A percentile compares a stretch with the other conserved stretches of the same genome.
phyloP scores from a whole-genome alignment of 2,888 invertebrate species.

The Hypercompe scribonia region DNA sequence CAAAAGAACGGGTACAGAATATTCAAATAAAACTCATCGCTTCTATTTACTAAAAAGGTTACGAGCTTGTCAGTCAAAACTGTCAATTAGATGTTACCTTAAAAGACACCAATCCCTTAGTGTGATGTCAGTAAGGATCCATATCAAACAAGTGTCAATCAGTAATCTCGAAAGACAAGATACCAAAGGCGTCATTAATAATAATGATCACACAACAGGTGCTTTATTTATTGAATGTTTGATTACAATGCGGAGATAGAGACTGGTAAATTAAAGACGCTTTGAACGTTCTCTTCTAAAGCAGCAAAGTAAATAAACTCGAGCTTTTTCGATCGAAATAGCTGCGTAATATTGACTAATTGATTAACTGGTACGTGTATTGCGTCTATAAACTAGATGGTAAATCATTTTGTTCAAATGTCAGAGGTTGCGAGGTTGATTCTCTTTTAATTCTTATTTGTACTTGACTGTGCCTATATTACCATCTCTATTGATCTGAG shows the following conservation, averaged over 20 bases:
- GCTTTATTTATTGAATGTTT: not conserved
- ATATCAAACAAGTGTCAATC: constrained; percentile 4
- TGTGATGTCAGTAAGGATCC: constrained; percentile 3
- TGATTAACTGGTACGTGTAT: not conserved
- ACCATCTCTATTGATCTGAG: no score
- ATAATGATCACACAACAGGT: not conserved
- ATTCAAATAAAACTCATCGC: not conserved
- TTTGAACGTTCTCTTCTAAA: not conserved
- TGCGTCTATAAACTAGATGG: not conserved
- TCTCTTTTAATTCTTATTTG: no score
- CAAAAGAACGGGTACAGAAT: not conserved
- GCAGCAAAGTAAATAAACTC: not conserved
- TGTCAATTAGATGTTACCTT: not conserved
- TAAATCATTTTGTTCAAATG: no score
- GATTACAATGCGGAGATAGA: not conserved
- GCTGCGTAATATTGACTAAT: not conserved
- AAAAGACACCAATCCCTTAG: not conserved
- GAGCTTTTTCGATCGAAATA: not conserved
- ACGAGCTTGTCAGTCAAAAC: not conserved
- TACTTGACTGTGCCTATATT: no score
- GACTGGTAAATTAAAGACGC: not conserved
- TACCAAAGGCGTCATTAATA: not conserved
- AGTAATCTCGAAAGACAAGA: constrained; percentile 7
- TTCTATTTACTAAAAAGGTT: not conserved
- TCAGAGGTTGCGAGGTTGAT: no score